Evolutionary conservation across 2,797 vertebrate species (phyloP).

Genomic region (Enteromius unitaeniatus): DNA sequence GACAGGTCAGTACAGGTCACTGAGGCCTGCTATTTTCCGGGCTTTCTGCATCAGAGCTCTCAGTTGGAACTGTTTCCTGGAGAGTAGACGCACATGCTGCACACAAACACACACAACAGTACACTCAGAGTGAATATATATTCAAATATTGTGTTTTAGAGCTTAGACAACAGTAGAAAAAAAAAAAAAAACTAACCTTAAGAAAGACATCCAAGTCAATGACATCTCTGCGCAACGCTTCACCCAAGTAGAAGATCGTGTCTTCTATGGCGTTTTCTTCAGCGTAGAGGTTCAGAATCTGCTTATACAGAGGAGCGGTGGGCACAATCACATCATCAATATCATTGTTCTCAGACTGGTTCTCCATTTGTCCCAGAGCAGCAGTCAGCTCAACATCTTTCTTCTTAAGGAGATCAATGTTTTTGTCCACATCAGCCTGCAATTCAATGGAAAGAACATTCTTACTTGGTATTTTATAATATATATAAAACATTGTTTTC

Average conservation of each 20-base stretch:
- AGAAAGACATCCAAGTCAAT: slow-evolving; percentile 98
- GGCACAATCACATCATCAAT: slow-evolving; percentile 98
- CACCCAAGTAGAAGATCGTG: slow-evolving; percentile 99
- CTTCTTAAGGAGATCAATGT: slow-evolving; percentile 93
- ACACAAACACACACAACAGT: not conserved
- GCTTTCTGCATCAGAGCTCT: slow-evolving; percentile 99
- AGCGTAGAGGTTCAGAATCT: slow-evolving; percentile 97
- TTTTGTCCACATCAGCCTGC: slow-evolving; percentile 93
- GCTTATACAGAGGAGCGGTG: slow-evolving; percentile 96
- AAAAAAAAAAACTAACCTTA: slow-evolving; percentile 80
- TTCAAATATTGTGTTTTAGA: slow-evolving; percentile 4
- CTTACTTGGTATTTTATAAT: too few relatives aligned
- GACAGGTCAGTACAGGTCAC: slow-evolving; percentile 92
- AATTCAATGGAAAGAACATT: slow-evolving; percentile 7
- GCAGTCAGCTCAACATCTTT: slow-evolving; percentile 96
- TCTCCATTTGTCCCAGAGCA: slow-evolving; percentile 98
- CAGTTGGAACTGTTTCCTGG: slow-evolving; percentile 98
- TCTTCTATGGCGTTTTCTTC: slow-evolving; percentile 99
- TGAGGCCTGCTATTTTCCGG: slow-evolving; percentile 95
- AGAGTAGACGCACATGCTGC: slow-evolving; percentile 95
- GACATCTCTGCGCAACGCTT: slow-evolving; percentile 92
- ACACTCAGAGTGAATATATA: not conserved
- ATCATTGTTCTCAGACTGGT: slow-evolving; percentile 95
- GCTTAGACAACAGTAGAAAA: not conserved
- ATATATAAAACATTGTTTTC: not conserved